Evolutionary conservation across 2,113 vertebrate species (phyloP), one percentile per base, ranked within the genome.

Genomic region (Clarias magur): DNA sequence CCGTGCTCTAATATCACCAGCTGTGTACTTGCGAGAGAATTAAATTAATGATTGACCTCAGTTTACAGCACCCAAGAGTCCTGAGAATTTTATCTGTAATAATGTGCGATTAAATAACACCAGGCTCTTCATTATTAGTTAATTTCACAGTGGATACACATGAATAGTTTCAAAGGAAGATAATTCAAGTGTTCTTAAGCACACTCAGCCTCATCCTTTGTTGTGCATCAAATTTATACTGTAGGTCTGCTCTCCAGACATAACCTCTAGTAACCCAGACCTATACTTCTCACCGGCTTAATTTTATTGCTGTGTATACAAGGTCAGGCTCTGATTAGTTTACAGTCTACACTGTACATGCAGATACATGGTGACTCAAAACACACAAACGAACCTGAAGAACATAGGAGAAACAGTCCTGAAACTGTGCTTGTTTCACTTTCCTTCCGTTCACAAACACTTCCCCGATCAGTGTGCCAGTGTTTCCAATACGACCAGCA

Each of bases 341-440:
- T 67, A n/a, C 76, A 53, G 73, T 60, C 21, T 17, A 80, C 17
- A 34, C 19, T 23, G 1, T 25, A 72, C 25, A 68, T 67, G 54
- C 57, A 80, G 3, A 59, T 59, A 72, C 30, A 85, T n/a, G 67
- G 38, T 87, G 56, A 70, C 75, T 68, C 87, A 87, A 30, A 83
- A 81, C 57, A 21, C 27, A 25, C 34, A 25, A 73, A 57, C 91
- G 53, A 92, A 99, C 98, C 97, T 99, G 98, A 89, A 96, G 95
- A 19, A 98, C 96, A 0, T 99, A 99, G 78, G 97, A 99, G 94
- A 98, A 97, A 86, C 97, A 99, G 91, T 99, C 96, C 93, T 96
- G 96, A 92, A 97, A 98, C 91, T 98, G 94, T 0, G 96, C 95
- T 85, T 91, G 94, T 86, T 93, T 97, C 90, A 99, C 89, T 75